Percentiles rank a stretch among this genome's conserved stretches.
Conservation (phyloP, 2,113 vertebrate species). For the Scatophagus argus region DNA sequence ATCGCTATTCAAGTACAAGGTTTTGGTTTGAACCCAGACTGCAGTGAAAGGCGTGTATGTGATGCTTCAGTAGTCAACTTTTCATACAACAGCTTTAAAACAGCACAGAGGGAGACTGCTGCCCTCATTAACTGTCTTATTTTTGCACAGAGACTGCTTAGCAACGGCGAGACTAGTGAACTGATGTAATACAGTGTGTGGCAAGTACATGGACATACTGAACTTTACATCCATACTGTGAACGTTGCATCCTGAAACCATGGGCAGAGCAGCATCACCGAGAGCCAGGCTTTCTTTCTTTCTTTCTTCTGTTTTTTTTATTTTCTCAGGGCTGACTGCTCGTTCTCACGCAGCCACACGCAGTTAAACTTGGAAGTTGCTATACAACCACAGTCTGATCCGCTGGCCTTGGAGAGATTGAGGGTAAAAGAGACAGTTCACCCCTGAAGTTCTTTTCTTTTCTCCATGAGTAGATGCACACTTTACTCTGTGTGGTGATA, state of each 20-base stretch:
- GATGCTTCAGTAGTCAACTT: conserved; percentile 37
- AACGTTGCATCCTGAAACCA: not conserved
- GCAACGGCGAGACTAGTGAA: conserved; percentile 17
- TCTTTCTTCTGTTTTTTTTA: too few relatives aligned
- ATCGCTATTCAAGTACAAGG: conserved; percentile 56
- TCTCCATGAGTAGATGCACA: too few relatives aligned
- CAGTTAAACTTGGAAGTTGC: not conserved
- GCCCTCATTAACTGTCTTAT: conserved; percentile 11
- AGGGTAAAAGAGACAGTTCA: too few relatives aligned
- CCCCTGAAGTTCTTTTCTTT: too few relatives aligned
- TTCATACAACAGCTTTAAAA: not conserved
- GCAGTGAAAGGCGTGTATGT: conserved; percentile 23
- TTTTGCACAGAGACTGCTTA: not conserved
- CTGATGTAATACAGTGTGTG: not conserved
- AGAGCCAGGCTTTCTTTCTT: not conserved
- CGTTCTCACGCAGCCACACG: not conserved
- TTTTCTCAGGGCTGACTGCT: not conserved
- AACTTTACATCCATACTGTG: not conserved
- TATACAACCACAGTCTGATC: not conserved
- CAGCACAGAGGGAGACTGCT: not conserved
- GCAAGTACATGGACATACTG: not conserved
- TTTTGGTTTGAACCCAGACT: conserved; percentile 44
- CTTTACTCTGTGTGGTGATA: too few relatives aligned
- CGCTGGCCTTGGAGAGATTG: too few relatives aligned
- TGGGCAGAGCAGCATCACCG: not conserved